Evolutionary conservation across 2,113 vertebrate species (phyloP).

Genomic region (Tonatia bakeri): DNA sequence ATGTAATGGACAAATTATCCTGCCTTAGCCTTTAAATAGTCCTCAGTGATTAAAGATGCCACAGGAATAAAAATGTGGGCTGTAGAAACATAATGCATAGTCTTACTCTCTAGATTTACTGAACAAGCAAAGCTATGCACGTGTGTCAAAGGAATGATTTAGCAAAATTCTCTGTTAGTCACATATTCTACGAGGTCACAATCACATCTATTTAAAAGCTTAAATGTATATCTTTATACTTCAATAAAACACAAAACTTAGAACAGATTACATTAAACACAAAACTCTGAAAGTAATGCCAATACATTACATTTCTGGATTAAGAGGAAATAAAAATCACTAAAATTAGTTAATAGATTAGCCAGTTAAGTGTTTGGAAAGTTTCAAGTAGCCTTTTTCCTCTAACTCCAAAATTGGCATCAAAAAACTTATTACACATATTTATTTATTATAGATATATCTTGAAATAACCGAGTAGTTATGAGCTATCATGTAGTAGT

Average conservation of each 20-base stretch:
- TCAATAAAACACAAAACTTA: neutral
- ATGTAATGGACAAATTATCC: conserved; percentile 47
- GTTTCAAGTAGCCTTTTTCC: conserved; percentile 13
- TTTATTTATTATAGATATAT: neutral
- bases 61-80: conserved; percentile 44
- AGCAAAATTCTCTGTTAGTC: conserved; percentile 28
- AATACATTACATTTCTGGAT: neutral
- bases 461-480: neutral
- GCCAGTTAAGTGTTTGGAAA: neutral
- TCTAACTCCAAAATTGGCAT: neutral
- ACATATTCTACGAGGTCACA: neutral
- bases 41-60: conserved; percentile 47
- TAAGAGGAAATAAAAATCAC: conserved; percentile 10
- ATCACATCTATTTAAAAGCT: neutral
- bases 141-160: neutral
- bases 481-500: neutral
- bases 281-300: neutral
- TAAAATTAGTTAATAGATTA: neutral
- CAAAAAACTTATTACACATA: neutral
- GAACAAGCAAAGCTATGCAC: neutral
- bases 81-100: neutral
- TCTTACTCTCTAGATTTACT: neutral
- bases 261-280: neutral
- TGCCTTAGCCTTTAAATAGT: conserved; percentile 26
- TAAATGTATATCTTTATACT: neutral